Evolutionary conservation across 2,888 invertebrate species (phyloP), one percentile per base, ranked within the genome.

Genomic region (Tenthredo scrophulariae): DNA sequence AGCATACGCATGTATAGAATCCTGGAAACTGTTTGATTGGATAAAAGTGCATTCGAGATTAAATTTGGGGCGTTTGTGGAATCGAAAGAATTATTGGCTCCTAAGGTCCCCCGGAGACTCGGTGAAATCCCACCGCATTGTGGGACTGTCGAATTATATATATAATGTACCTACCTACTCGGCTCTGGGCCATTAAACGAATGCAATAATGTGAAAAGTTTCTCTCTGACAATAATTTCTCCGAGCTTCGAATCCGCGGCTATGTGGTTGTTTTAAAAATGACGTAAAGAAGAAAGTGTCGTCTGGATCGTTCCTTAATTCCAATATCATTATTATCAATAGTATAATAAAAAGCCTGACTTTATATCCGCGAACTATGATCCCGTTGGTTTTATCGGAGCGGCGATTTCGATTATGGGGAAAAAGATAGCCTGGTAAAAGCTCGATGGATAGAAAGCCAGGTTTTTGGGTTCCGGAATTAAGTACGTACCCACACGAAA

Each of bases 31-130:
- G 65, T 43, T 43, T 67, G 82, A 82, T 82, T 67, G 72, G 37
- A 50, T 22, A 74, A 62, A 62, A 72, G 84, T 84, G 70, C 84
- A 84, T 84, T 37, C 29, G 72, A 50, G 84, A 84, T 84, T 84
- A 74, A 84, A 84, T 84, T 84, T 74, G 72, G 72, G 72, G 72
- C 84, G 70, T 84, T 72, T 54, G 72, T 72, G 75, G 84, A 84
- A 58, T 77, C n/a, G 75, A 77, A 75, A 84, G 75, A 77, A 33
- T 77, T 77, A 77, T 77, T 54, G 54, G 29, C n/a, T 29, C 29
- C n/a, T 13, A 18, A 6, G 54, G 54, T 77, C 54, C 77, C 77
- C n/a, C 1, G 54, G 46, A 54, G 77, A 54, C 40, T 15, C 13
- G 5, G 54, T 54, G 33, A 77, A 54, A 70, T 13, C 26, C 74